Evolutionary conservation across 2,797 vertebrate genomes (phyloP).

Genomic region (Chelmon rostratus): DNA sequence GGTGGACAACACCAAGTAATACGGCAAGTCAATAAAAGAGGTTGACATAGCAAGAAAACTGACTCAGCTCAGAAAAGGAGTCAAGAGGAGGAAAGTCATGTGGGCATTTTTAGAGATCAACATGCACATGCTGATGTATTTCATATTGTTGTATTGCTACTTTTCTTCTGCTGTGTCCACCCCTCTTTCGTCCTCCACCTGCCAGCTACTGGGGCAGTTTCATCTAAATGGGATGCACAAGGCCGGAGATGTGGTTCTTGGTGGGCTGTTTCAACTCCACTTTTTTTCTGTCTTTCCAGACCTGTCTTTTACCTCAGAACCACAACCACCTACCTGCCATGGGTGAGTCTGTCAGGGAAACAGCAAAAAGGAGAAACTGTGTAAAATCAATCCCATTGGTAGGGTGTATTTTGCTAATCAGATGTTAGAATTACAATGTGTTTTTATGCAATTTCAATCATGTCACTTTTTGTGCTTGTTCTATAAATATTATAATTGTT

Average conservation of each 20-base stretch:
- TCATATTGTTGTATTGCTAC: slow-evolving; percentile 10
- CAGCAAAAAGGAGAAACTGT: too few species aligned
- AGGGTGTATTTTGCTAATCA: too few species aligned
- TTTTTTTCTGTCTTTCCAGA: slow-evolving; percentile 56
- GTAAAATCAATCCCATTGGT: too few species aligned
- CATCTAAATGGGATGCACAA: slow-evolving; percentile 71
- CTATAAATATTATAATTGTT: too few species aligned
- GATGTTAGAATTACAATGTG: too few species aligned
- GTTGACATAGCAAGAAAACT: not conserved
- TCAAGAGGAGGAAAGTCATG: not conserved
- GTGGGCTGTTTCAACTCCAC: too few species aligned
- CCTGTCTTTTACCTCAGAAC: slow-evolving; percentile 74
- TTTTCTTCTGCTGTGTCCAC: slow-evolving; percentile 9
- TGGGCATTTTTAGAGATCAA: not conserved
- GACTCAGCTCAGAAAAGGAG: not conserved
- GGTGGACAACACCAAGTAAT: not conserved
- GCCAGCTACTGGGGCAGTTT: slow-evolving; percentile 62
- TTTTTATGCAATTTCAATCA: not conserved
- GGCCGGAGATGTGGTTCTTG: slow-evolving; percentile 64
- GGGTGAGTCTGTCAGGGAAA: not conserved
- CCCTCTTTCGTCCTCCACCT: slow-evolving; percentile 34
- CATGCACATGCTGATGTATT: slow-evolving; percentile 33
- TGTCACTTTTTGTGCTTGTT: not conserved
- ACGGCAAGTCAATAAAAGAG: not conserved
- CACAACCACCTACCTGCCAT: slow-evolving; percentile 67